Percentiles rank a stretch among this genome's conserved stretches.
Evolutionary conservation across 2,113 vertebrate genomes (phyloP).

Genomic region (Ammodramus savannarum): DNA sequence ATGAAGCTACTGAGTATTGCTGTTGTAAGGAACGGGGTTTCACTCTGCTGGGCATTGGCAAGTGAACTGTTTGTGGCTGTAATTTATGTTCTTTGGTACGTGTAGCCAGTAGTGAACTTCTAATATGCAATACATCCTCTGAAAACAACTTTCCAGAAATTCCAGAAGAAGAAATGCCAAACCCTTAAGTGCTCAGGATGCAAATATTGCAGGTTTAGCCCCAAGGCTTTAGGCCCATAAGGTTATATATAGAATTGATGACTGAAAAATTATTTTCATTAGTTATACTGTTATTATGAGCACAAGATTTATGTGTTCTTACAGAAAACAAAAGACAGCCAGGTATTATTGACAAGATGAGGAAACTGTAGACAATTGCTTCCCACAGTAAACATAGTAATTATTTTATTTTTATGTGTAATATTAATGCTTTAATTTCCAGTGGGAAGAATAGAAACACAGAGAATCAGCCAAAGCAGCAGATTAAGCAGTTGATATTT

Average conservation of each 20-base stretch:
- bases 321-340: not conserved
- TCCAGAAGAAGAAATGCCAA: conserved; percentile 36
- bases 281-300: not conserved
- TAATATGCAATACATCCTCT: conserved; percentile 64
- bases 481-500: not conserved
- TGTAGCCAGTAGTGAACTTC: conserved; percentile 36
- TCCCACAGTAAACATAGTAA: not conserved
- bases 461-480: conserved; percentile 8
- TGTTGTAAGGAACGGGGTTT: not conserved
- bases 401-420: not conserved
- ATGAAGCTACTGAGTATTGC: conserved; percentile 61
- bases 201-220: conserved; percentile 27
- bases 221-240: not conserved
- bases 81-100: conserved; percentile 1
- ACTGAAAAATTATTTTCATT: conserved; percentile 10
- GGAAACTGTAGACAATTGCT: not conserved
- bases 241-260: not conserved
- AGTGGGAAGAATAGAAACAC: not conserved
- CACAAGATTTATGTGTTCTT: not conserved
- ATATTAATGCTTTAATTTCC: not conserved
- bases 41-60: conserved; percentile 36
- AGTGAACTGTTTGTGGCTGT: conserved; percentile 8
- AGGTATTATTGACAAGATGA: not conserved
- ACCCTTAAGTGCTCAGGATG: conserved; percentile 27
- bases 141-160: conserved; percentile 60